Conservation (phyloP, 2,113 vertebrate species). For the Hiodon alosoides region DNA sequence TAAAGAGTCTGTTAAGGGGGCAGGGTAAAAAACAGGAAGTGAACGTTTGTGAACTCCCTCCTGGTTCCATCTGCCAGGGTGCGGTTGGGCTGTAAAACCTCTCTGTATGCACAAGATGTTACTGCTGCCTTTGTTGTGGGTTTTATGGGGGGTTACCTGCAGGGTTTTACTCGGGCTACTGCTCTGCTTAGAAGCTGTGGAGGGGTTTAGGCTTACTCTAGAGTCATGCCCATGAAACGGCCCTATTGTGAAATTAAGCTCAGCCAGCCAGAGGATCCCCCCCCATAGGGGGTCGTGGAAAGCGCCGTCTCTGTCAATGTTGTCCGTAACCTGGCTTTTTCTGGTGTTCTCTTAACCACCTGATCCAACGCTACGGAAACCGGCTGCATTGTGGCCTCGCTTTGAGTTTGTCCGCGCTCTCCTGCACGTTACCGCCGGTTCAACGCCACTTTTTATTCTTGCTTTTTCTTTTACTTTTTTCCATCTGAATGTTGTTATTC, state of each 20-base stretch:
- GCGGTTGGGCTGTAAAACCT: constrained; percentile 14
- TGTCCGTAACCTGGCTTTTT: background rate
- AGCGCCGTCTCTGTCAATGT: background rate
- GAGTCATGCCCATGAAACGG: background rate
- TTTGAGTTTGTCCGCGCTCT: background rate
- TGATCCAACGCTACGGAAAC: no score
- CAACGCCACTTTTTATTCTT: constrained; percentile 14
- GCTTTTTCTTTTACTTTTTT: constrained; percentile 32
- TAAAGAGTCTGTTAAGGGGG: background rate
- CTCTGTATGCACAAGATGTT: constrained; percentile 6
- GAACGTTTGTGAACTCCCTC: background rate
- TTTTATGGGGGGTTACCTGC: background rate
- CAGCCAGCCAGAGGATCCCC: no score
- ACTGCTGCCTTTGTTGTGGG: background rate
- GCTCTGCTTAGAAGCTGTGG: background rate
- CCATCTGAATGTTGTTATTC: constrained; percentile 30
- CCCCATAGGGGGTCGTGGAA: no score
- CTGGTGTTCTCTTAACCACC: no score
- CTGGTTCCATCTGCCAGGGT: constrained; percentile 22
- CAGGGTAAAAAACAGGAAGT: background rate
- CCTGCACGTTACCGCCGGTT: background rate
- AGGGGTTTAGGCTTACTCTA: background rate
- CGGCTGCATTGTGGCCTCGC: no score
- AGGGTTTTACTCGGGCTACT: background rate
- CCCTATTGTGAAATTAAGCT: background rate